A percentile compares a stretch with the other conserved stretches of the same genome.
Conservation (phyloP, 1,140 invertebrate genomes). For the Neodiprion virginianus region DNA sequence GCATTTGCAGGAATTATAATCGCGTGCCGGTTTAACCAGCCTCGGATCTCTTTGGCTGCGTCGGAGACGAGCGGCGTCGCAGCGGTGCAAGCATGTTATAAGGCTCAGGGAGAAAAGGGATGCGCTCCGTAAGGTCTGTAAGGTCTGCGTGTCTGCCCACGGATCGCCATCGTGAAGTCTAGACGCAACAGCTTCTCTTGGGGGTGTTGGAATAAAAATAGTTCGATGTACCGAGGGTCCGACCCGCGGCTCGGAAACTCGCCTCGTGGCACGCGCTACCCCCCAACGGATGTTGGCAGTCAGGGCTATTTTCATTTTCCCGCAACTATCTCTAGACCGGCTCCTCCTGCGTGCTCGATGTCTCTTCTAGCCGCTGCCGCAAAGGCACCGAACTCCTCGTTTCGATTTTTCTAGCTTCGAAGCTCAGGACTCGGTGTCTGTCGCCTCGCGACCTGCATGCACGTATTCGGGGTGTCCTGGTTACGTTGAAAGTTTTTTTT, state of each 20-base stretch:
- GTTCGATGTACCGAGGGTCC: slow-evolving; percentile 23
- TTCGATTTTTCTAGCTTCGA: background rate
- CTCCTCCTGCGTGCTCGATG: slow-evolving; percentile 3
- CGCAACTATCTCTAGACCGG: background rate
- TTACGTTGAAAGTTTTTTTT: too few species aligned
- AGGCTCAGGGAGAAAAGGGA: background rate
- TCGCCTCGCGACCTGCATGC: too few species aligned
- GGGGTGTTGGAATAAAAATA: slow-evolving; percentile 43
- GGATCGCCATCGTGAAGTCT: background rate
- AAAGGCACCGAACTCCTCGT: background rate
- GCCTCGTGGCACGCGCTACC: slow-evolving; percentile 26
- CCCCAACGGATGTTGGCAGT: slow-evolving; percentile 37
- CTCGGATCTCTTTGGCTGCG: too few species aligned
- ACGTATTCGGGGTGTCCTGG: too few species aligned
- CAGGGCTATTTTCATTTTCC: slow-evolving; percentile 40
- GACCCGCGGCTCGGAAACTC: background rate
- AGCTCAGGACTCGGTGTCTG: too few species aligned
- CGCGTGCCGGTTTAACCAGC: too few species aligned
- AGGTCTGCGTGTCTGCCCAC: background rate
- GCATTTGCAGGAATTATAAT: too few species aligned
- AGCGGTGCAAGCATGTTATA: too few species aligned
- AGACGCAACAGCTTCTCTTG: slow-evolving; percentile 11
- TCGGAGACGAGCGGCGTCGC: too few species aligned
- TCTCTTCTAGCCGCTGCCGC: background rate
- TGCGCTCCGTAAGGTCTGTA: background rate